Percentiles rank a stretch among this genome's conserved stretches.
Evolutionary conservation across 2,888 invertebrate genomes (phyloP).

Genomic region (Dasysyrphus albostriatus): DNA sequence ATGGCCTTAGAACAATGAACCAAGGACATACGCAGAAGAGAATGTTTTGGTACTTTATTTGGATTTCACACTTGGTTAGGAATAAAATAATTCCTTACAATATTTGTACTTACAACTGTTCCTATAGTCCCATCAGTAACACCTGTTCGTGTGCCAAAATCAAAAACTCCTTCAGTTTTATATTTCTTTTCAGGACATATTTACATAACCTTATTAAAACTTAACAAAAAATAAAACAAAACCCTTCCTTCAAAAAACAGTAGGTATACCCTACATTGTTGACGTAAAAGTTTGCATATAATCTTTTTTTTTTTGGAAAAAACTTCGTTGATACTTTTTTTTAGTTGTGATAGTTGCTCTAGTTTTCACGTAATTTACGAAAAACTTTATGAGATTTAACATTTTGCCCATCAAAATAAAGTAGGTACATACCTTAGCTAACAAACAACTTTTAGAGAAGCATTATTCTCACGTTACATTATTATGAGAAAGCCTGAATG

Average conservation of each 20-base stretch:
- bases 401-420: conserved; percentile 56
- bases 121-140: conserved; percentile 10
- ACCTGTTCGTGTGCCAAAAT: conserved; percentile 36
- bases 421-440: background rate
- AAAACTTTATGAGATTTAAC: conserved; percentile 62
- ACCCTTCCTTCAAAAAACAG: conserved; percentile 13
- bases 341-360: conserved; percentile 47
- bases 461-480: conserved; percentile 7
- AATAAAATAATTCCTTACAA: too few species aligned
- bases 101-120: too few species aligned
- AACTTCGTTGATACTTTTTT: conserved; percentile 30
- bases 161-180: conserved; percentile 44
- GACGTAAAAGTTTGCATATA: conserved; percentile 59
- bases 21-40: too few species aligned
- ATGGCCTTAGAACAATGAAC: too few species aligned
- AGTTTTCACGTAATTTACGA: conserved; percentile 72
- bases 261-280: conserved; percentile 29
- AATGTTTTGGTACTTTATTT: too few species aligned
- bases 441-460: background rate
- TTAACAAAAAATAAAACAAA: background rate
- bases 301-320: conserved; percentile 18
- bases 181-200: conserved; percentile 6
- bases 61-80: too few species aligned
- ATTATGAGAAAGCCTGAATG: background rate
- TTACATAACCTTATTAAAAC: conserved; percentile 20